Conservation (phyloP, 2,113 vertebrate genomes). For the Mormyrus iriodes region DNA sequence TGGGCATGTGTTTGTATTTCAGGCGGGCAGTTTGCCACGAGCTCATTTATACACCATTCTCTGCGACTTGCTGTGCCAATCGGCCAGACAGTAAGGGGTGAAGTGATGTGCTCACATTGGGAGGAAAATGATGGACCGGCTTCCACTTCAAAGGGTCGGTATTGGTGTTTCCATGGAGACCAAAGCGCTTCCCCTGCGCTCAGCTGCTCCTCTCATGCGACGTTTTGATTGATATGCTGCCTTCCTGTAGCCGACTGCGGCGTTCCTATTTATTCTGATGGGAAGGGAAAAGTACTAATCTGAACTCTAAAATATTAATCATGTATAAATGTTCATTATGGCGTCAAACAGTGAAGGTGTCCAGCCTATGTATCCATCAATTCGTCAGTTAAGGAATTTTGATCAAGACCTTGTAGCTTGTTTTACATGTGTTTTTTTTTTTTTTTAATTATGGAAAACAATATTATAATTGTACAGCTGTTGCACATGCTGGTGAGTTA, state of each 20-base stretch:
- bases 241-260: background rate
- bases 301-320: background rate
- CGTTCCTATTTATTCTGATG: background rate
- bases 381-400: background rate
- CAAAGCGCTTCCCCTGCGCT: background rate
- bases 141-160: background rate
- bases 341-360: background rate
- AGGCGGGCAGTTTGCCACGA: background rate
- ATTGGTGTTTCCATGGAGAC: conserved; percentile 8
- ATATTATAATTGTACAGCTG: background rate
- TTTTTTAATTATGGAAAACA: background rate
- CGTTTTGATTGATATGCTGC: background rate
- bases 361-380: background rate
- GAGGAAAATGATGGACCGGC: background rate
- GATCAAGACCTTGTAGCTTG: background rate
- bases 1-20: background rate
- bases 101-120: background rate
- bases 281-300: background rate
- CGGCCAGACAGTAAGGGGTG: background rate
- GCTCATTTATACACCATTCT: background rate
- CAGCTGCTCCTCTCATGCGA: background rate
- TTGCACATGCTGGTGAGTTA: background rate
- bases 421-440: background rate
- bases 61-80: background rate
- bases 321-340: background rate